Conservation (phyloP, 1,140 invertebrate genomes). For the Homalodisca vitripennis region DNA sequence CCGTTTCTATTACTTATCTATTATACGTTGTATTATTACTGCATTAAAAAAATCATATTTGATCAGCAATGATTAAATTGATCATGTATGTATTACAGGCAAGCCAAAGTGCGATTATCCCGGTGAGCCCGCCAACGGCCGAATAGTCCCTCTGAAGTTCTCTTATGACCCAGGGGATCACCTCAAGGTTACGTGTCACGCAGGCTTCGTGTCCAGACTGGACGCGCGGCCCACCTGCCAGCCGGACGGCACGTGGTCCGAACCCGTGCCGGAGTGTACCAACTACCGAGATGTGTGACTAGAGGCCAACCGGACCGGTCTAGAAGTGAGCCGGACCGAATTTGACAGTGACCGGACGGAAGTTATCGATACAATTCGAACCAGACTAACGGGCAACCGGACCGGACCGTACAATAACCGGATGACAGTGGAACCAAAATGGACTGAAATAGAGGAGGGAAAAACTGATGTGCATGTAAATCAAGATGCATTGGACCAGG, state of each 20-base stretch:
- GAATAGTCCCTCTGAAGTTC: conserved; percentile 70
- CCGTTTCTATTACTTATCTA: no score
- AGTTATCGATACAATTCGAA: no score
- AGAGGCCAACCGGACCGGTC: conserved; percentile 3
- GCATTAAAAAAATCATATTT: no score
- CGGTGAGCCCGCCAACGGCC: conserved; percentile 68
- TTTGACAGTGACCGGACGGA: no score
- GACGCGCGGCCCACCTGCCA: conserved; percentile 38
- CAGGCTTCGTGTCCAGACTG: conserved; percentile 57
- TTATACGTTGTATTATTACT: no score
- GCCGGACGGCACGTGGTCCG: conserved; percentile 41
- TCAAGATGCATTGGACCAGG: no score
- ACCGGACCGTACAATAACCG: no score
- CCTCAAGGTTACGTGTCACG: conserved; percentile 67
- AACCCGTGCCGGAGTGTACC: conserved; percentile 43
- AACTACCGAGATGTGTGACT: conserved; percentile 42
- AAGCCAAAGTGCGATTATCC: conserved; percentile 72
- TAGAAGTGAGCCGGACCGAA: no score
- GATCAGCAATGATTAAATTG: conserved; percentile 9
- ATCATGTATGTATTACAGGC: conserved; percentile 51
- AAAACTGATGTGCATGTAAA: no score
- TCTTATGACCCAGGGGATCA: conserved; percentile 73
- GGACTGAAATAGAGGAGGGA: no score
- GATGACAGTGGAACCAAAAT: no score
- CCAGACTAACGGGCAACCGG: no score